Percentiles rank a stretch among this genome's conserved stretches.
Conservation (phyloP, 2,888 invertebrate species). For the Acronicta leporina region DNA sequence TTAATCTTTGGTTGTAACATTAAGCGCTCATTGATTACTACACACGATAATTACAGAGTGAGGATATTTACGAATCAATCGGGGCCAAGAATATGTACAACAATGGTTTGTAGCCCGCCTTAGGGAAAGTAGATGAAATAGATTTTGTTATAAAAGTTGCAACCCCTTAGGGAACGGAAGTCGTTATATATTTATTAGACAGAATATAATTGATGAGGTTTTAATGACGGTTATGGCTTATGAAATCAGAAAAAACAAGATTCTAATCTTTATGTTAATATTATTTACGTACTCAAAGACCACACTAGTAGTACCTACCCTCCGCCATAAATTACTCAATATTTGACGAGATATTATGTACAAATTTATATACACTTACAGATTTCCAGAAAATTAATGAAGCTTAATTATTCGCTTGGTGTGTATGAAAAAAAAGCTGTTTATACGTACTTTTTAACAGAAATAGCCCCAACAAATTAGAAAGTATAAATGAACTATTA, state of each 20-base stretch:
- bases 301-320: slow-evolving; percentile 19
- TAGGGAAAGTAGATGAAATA: slow-evolving; percentile 27
- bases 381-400: no score
- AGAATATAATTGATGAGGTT: slow-evolving; percentile 28
- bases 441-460: no score
- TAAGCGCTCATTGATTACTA: slow-evolving; percentile 49
- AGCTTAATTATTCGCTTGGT: no score
- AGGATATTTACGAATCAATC: slow-evolving; percentile 52
- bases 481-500: no score
- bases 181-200: slow-evolving; percentile 23
- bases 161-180: slow-evolving; percentile 45
- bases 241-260: slow-evolving; percentile 32
- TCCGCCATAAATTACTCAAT: no score
- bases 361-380: no score
- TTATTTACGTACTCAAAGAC: slow-evolving; percentile 29
- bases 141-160: slow-evolving; percentile 29
- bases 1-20: slow-evolving; percentile 42
- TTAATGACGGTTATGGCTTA: slow-evolving; percentile 23
- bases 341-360: no score
- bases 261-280: slow-evolving; percentile 29
- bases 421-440: no score
- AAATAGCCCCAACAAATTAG: no score
- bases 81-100: slow-evolving; percentile 36
- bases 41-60: slow-evolving; percentile 53
- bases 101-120: slow-evolving; percentile 48